These are phyloP conservation scores for Rhynchonema sp. DNA, from an alignment of 2,888 invertebrate genomes.

Conservation along the genomic window DNA sequence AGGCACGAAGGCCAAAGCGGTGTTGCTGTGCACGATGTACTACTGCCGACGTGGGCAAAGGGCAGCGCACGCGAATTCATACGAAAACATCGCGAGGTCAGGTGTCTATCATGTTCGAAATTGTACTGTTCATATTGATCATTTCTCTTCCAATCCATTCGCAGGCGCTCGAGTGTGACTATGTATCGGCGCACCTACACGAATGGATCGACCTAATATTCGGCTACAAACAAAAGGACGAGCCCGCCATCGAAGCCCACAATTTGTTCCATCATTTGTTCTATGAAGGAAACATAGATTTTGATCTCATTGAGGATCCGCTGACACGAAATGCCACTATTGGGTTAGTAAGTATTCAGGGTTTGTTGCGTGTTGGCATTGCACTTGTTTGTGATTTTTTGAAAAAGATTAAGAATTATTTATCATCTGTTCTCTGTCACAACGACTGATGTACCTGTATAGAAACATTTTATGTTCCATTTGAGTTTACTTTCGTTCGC, in stretches of 20 bases:
- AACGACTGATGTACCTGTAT: too few species aligned
- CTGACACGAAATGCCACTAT: constrained; percentile 58
- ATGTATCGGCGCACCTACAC: constrained; percentile 83
- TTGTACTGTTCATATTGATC: too few species aligned
- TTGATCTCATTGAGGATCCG: constrained; percentile 75
- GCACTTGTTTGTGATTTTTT: too few species aligned
- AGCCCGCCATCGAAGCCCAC: constrained; percentile 45
- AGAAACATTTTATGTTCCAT: too few species aligned
- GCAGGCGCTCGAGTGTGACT: constrained; percentile 92
- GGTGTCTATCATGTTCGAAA: too few species aligned
- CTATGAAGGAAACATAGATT: constrained; percentile 58
- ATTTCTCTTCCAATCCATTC: too few species aligned
- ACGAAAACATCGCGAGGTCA: constrained; percentile 55
- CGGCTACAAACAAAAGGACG: constrained; percentile 71
- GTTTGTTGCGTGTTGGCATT: too few species aligned
- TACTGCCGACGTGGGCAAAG: constrained; percentile 90
- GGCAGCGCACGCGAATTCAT: constrained; percentile 89
- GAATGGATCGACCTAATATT: constrained; percentile 99
- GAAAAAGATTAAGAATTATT: too few species aligned
- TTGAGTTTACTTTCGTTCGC: too few species aligned
- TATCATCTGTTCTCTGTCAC: too few species aligned
- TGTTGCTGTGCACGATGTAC: constrained; percentile 69
- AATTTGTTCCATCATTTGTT: constrained; percentile 98
- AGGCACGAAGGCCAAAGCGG: constrained; percentile 88
- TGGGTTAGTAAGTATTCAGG: too few species aligned